Base-by-base conservation (phyloP, 2,113 vertebrate genomes). In the Aplodontia rufa region DNA sequence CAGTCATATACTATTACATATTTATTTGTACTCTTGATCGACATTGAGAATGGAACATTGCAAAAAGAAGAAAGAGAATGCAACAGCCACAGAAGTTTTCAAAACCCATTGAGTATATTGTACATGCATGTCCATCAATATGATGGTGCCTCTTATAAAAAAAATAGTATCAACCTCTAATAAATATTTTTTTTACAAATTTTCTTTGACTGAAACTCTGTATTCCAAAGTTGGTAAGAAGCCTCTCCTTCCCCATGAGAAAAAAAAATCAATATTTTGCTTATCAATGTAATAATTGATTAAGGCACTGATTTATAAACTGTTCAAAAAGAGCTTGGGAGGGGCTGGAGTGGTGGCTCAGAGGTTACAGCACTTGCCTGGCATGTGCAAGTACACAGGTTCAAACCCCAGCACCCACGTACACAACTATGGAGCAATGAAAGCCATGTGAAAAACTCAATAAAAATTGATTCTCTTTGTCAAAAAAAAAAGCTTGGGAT, bases 251-350 rank as follows among this genome's bases (percentile, higher is more conserved):
- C 35, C 45, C 32, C 12, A 17, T 40, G 40, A 96, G 93, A 20
- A 79, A 69, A 58, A 82, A 66, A 89, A 69, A 66, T 47, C 55
- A 91, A 85, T 37, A 88, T 68, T 78, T 35, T 87, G 30, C 49
- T 95, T 40, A 87, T 26, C 84, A n/a, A 35, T 69, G n/a, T 42
- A 85, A 90, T 68, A 95, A 88, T 66, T 85, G 58, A 92, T 85
- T 82, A 91, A 95, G 55, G 83, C 49, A 74, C 32, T 87, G 24
- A 75, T 72, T 94, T 91, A 60, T 93, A 90, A 87, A 92, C 40
- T 97, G 45, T 80, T 92, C 51, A 90, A 71, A 60, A 89, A 79
- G 7, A 90, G 55, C 83, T 78, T 92, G 35, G 82, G 42, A 84
- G n/a, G n/a, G n/a, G n/a, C n/a, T n/a, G n/a, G n/a, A n/a, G n/a